A percentile compares a stretch with the other conserved stretches of the same genome.
These are phyloP conservation scores for Theristicus caerulescens DNA, from an alignment of 2,113 vertebrate species.

Conservation along the genomic window DNA sequence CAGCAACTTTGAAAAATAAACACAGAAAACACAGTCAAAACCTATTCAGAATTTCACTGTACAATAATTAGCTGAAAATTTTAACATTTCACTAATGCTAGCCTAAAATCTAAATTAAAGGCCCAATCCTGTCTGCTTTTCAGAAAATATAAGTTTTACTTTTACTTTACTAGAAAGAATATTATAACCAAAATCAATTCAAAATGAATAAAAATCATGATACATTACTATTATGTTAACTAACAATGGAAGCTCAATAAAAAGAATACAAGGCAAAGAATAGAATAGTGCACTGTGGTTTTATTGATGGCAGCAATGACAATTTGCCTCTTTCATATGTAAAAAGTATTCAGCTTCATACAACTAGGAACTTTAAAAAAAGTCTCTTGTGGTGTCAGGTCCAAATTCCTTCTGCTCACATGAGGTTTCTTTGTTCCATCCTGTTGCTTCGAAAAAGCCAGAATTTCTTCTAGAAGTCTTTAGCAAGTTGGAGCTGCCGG, in stretches of 20 bases:
- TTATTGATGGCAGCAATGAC: constrained; percentile 71
- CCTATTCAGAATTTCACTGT: not conserved
- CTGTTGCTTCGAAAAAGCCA: constrained; percentile 32
- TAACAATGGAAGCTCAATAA: constrained; percentile 37
- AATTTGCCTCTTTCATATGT: constrained; percentile 59
- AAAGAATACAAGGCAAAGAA: constrained; percentile 66
- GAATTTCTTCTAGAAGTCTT: constrained; percentile 45
- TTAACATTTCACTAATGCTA: not conserved
- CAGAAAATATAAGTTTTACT: not conserved
- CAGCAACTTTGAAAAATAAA: constrained; percentile 39
- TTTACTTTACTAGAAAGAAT: not conserved
- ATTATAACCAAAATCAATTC: not conserved
- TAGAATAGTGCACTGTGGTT: constrained; percentile 63
- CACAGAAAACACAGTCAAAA: not conserved
- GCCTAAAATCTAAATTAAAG: not conserved
- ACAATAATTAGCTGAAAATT: not conserved
- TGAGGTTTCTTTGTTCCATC: constrained; percentile 17
- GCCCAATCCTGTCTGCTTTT: not conserved
- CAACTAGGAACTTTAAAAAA: constrained; percentile 64
- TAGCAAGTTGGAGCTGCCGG: constrained; percentile 25
- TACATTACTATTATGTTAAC: not conserved
- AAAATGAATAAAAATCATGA: constrained; percentile 24
- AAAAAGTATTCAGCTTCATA: constrained; percentile 70
- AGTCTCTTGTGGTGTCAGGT: constrained; percentile 46
- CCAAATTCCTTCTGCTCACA: constrained; percentile 45